Conservation (phyloP, 1,140 invertebrate genomes). For the Meloidogyne exigua region DNA sequence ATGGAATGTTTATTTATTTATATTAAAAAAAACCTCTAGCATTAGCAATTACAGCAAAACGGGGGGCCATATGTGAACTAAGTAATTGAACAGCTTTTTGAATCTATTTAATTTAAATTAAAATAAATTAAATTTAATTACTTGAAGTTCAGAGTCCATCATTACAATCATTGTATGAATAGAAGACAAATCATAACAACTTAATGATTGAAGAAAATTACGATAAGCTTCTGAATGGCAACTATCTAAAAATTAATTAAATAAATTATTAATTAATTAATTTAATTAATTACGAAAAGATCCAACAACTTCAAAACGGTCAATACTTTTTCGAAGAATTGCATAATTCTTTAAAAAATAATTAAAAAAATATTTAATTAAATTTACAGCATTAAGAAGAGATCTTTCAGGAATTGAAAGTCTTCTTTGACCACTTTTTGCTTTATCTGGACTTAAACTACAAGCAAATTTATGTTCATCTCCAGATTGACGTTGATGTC, state of each 20-base stretch:
- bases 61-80: constrained; percentile 23
- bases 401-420: constrained; percentile 45
- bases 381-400: constrained; percentile 35
- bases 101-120: constrained; percentile 18
- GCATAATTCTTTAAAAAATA: constrained; percentile 44
- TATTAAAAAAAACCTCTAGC: constrained; percentile 19
- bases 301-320: constrained; percentile 45
- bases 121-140: constrained; percentile 14
- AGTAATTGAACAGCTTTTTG: constrained; percentile 36
- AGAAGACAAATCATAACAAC: constrained; percentile 49
- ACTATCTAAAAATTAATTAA: constrained; percentile 38
- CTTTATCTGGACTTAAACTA: constrained; percentile 29
- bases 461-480: constrained; percentile 14
- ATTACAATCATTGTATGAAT: constrained; percentile 45
- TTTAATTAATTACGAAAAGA: constrained; percentile 41
- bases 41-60: constrained; percentile 31
- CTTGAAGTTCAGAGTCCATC: constrained; percentile 36
- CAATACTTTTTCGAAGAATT: constrained; percentile 44
- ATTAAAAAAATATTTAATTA: neutral
- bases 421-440: constrained; percentile 22
- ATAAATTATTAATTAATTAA: neutral
- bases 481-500: constrained; percentile 22
- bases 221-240: constrained; percentile 39
- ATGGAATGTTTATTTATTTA: too few relatives aligned
- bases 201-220: constrained; percentile 47